phyloP scores from a whole-genome alignment of 2,113 vertebrate species.

The Anthoscopus minutus region DNA sequence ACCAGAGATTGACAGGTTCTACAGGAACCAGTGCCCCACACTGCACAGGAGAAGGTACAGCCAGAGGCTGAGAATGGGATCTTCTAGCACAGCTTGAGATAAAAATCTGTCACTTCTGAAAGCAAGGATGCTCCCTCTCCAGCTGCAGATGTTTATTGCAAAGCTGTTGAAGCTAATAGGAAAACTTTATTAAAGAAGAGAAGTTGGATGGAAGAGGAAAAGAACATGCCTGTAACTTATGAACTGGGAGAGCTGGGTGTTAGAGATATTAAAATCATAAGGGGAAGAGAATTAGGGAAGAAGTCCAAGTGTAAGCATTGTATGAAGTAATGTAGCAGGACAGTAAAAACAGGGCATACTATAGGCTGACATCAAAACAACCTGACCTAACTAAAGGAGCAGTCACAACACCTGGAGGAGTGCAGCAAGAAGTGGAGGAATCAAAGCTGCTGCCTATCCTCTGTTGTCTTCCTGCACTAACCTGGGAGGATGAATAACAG shows the following conservation, averaged over 20 bases:
- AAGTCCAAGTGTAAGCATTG: not conserved
- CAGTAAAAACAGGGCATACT: not conserved
- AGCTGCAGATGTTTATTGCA: not conserved
- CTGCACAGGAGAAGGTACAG: not conserved
- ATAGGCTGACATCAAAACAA: not conserved
- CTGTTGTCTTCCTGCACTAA: not conserved
- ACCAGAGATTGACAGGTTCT: not conserved
- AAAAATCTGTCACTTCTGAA: not conserved
- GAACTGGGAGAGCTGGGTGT: not conserved
- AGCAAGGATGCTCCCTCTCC: not conserved
- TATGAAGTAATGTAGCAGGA: fast-evolving
- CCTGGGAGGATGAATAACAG: not conserved
- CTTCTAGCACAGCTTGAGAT: not conserved
- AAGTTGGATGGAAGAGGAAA: not conserved
- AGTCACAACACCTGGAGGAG: not conserved
- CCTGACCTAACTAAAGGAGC: not conserved
- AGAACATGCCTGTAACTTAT: not conserved
- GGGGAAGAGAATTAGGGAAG: not conserved
- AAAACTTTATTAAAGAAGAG: not conserved
- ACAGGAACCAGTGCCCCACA: not conserved
- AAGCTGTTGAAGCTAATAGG: not conserved
- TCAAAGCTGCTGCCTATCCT: not conserved
- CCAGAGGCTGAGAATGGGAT: not conserved
- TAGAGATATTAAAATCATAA: not conserved
- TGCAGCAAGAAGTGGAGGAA: not conserved